Conservation (phyloP, 92 coral and sea anemone genomes). For the Actinernus sp. region DNA sequence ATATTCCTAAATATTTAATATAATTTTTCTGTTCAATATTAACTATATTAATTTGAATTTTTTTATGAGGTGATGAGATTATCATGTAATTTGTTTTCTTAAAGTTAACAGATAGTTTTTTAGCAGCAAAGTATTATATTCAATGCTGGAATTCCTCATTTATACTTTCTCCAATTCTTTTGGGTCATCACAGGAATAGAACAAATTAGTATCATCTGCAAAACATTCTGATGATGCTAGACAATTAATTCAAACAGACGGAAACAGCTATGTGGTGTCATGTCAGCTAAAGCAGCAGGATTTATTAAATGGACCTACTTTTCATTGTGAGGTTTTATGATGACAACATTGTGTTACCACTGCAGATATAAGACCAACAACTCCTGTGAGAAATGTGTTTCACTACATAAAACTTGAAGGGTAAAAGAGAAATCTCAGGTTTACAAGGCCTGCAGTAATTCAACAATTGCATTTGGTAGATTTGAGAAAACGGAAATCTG, state of each 20-base stretch:
- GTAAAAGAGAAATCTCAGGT: constrained; percentile 23
- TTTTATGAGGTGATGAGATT: no score
- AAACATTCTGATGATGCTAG: constrained; percentile 25
- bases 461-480: not conserved
- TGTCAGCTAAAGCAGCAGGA: constrained; percentile 5
- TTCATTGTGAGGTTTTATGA: not conserved
- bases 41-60: no score
- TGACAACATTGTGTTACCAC: constrained; percentile 6
- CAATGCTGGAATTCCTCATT: no score
- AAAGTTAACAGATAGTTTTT: no score
- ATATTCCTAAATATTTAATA: no score
- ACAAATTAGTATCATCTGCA: no score
- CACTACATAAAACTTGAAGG: constrained; percentile 13
- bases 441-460: constrained; percentile 25
- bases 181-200: no score
- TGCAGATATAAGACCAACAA: constrained; percentile 24
- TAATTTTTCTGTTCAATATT: no score
- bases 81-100: no score
- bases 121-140: no score
- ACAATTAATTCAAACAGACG: constrained; percentile 13
- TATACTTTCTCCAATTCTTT: no score
- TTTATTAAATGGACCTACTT: not conserved
- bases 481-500: not conserved
- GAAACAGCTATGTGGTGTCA: constrained; percentile 28
- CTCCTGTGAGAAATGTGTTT: constrained; percentile 17